A percentile compares a stretch with the other conserved stretches of the same genome.
Conservation (phyloP, 2,797 vertebrate species). For the Aulostomus chinensis region DNA sequence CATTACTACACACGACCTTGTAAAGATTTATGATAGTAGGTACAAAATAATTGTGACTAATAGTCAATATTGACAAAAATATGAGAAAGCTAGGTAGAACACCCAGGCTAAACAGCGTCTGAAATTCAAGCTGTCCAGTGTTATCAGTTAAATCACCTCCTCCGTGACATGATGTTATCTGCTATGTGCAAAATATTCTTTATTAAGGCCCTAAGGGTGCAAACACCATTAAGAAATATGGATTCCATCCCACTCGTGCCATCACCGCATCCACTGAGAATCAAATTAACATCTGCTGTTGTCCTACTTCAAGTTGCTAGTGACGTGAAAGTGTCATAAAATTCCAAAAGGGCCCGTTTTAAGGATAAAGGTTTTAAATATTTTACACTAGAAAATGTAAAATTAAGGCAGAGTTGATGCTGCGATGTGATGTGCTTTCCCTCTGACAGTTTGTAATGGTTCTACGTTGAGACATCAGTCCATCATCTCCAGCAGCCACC, state of each 20-base stretch:
- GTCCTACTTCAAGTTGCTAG: constrained; percentile 39
- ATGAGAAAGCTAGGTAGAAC: too few relatives aligned
- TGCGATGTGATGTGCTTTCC: constrained; percentile 45
- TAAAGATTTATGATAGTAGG: too few relatives aligned
- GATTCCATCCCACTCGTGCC: constrained; percentile 38
- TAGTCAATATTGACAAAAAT: too few relatives aligned
- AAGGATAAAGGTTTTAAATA: constrained; percentile 25
- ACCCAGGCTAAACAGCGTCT: too few relatives aligned
- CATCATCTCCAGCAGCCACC: constrained; percentile 64
- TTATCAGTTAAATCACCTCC: too few relatives aligned
- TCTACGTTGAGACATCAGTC: constrained; percentile 49
- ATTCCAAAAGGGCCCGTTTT: constrained; percentile 20
- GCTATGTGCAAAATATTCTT: constrained; percentile 30
- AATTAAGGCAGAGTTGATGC: constrained; percentile 39
- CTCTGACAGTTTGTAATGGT: constrained; percentile 53
- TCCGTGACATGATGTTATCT: too few relatives aligned
- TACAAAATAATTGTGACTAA: too few relatives aligned
- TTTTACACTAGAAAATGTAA: constrained; percentile 48
- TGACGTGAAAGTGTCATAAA: constrained; percentile 44
- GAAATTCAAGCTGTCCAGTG: too few relatives aligned
- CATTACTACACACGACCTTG: too few relatives aligned
- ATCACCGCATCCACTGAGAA: constrained; percentile 49
- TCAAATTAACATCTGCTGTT: constrained; percentile 62
- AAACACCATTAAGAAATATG: constrained; percentile 55
- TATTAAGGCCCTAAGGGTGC: constrained; percentile 33